A percentile compares a stretch with the other conserved stretches of the same genome.
Evolutionary conservation across 2,888 invertebrate genomes (phyloP).

Genomic region (Nephrotoma guestfalica): DNA sequence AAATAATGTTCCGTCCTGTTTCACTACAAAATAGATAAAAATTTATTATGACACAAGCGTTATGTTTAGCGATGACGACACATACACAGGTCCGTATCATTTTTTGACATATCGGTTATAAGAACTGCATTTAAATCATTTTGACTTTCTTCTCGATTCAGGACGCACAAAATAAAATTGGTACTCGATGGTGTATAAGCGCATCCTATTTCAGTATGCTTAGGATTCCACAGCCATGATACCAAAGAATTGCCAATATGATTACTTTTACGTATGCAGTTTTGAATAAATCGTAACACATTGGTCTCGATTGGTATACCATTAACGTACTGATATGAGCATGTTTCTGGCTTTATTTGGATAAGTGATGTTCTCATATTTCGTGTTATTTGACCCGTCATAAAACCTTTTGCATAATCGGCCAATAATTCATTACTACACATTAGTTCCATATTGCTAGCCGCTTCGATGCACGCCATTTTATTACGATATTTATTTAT

Average conservation of each 20-base stretch:
- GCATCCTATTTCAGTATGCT: not conserved
- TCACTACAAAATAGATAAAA: not conserved
- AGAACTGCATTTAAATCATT: not conserved
- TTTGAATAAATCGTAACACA: not conserved
- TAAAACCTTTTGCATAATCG: not conserved
- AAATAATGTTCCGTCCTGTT: not conserved
- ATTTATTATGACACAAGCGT: not conserved
- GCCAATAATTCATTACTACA: not conserved
- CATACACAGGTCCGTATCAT: not conserved
- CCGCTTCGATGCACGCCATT: not conserved
- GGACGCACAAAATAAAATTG: not conserved
- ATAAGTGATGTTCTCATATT: not conserved
- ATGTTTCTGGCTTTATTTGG: not conserved
- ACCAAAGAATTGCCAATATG: not conserved
- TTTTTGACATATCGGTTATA: not conserved
- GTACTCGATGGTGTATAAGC: not conserved
- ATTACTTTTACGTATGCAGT: not conserved
- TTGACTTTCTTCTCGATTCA: not conserved
- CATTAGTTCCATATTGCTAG: not conserved
- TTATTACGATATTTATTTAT: not conserved
- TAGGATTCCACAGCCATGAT: not conserved
- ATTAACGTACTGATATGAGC: not conserved
- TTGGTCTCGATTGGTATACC: not conserved
- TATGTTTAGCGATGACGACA: not conserved
- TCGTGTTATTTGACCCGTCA: not conserved